A percentile compares a stretch with the other conserved stretches of the same genome.
Evolutionary conservation across 2,888 invertebrate genomes (phyloP).

Genomic region (Bimastos eiseni): DNA sequence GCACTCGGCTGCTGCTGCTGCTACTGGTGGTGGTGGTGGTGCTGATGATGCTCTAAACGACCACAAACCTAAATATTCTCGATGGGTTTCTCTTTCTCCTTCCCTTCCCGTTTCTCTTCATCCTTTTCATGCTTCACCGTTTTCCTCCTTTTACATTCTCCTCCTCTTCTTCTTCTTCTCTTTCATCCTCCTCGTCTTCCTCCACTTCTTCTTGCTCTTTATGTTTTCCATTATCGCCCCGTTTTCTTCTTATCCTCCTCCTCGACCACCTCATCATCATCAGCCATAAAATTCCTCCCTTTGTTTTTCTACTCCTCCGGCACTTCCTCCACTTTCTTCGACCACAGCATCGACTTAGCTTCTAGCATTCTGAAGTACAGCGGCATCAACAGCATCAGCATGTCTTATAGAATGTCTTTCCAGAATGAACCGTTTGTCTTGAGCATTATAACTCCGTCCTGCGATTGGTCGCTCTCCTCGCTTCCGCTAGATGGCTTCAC

Average conservation of each 20-base stretch:
- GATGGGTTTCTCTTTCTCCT: neutral
- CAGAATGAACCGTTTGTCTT: neutral
- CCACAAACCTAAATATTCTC: neutral
- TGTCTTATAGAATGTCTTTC: neutral
- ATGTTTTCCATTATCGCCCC: too few relatives aligned
- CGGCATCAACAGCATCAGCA: neutral
- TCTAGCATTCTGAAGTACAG: neutral
- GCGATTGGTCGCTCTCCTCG: conserved; percentile 9
- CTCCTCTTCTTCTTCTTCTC: neutral
- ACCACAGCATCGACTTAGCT: neutral
- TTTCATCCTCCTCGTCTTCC: neutral
- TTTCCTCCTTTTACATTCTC: neutral
- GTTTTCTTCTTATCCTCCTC: neutral
- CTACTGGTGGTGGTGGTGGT: neutral
- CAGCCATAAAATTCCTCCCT: neutral
- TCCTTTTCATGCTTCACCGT: neutral
- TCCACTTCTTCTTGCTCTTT: neutral
- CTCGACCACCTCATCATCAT: neutral
- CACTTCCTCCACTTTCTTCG: neutral
- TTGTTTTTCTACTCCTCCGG: neutral
- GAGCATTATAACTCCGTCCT: neutral
- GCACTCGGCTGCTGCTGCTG: neutral
- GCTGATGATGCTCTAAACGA: neutral
- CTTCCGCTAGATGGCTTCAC: neutral
- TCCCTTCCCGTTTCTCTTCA: neutral